phyloP scores from a whole-genome alignment of 2,888 invertebrate genomes.

The Axea sp. region DNA sequence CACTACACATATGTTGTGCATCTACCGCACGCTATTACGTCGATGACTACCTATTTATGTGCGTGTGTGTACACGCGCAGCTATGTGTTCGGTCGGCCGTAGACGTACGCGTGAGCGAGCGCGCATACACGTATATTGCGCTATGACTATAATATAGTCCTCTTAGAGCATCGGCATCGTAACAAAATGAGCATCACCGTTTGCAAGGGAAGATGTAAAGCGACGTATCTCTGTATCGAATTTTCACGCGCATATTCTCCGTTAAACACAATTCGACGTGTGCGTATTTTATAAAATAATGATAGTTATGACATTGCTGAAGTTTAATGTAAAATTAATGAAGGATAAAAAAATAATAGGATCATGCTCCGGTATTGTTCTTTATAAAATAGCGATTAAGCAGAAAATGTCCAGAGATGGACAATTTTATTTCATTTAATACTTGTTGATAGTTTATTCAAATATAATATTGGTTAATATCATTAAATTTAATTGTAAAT shows the following conservation, averaged over 20 bases:
- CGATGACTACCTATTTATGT: constrained; percentile 39
- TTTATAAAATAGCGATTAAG: too few relatives aligned
- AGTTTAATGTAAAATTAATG: too few relatives aligned
- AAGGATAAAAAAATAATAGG: too few relatives aligned
- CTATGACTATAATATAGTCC: constrained; percentile 39
- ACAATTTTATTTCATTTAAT: too few relatives aligned
- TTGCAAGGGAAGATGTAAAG: constrained; percentile 30
- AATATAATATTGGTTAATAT: too few relatives aligned
- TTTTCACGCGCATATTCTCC: constrained; percentile 12
- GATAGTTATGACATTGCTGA: too few relatives aligned
- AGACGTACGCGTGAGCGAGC: neutral
- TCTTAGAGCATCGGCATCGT: constrained; percentile 7
- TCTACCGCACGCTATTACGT: constrained; percentile 55
- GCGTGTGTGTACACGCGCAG: neutral
- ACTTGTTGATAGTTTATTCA: too few relatives aligned
- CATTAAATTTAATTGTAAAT: too few relatives aligned
- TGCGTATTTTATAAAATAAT: too few relatives aligned
- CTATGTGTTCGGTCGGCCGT: too few relatives aligned
- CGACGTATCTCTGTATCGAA: constrained; percentile 21
- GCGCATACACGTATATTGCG: neutral
- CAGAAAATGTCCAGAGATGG: too few relatives aligned
- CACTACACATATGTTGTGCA: constrained; percentile 46
- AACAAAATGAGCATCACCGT: constrained; percentile 35
- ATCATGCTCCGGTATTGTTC: too few relatives aligned
- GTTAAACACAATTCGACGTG: neutral